phyloP scores from a whole-genome alignment of 2,113 vertebrate genomes.

The Perccottus glenii region DNA sequence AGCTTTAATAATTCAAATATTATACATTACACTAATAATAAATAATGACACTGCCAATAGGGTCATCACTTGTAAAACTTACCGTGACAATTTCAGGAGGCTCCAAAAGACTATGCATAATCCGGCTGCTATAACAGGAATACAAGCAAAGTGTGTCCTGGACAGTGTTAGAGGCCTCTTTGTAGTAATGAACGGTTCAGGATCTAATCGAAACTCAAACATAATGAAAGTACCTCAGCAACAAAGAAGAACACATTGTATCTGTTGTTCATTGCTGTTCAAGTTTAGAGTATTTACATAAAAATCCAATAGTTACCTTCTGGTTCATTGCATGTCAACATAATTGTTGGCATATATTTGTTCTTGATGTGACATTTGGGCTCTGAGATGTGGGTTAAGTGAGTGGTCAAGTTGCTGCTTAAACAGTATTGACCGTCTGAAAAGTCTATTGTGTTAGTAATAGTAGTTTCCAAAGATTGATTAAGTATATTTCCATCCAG shows the following conservation, averaged over 20 bases:
- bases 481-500: background rate
- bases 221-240: too few relatives aligned
- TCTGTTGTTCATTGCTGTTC: too few relatives aligned
- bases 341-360: background rate
- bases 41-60: background rate
- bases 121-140: constrained; percentile 15
- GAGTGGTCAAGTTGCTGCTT: background rate
- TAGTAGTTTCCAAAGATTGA: background rate
- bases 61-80: background rate
- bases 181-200: too few relatives aligned
- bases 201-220: too few relatives aligned
- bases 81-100: background rate
- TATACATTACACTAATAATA: too few relatives aligned
- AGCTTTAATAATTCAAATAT: too few relatives aligned
- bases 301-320: background rate
- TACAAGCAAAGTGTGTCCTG: background rate
- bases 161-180: background rate
- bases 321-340: rapidly evolving
- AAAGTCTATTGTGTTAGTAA: background rate
- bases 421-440: rapidly evolving
- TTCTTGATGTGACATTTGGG: background rate
- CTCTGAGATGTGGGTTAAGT: background rate
- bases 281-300: too few relatives aligned
- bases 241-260: too few relatives aligned
- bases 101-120: constrained; percentile 8